Base-by-base conservation (phyloP, 2,113 vertebrate species). In the Andinoacara biseriatus region DNA sequence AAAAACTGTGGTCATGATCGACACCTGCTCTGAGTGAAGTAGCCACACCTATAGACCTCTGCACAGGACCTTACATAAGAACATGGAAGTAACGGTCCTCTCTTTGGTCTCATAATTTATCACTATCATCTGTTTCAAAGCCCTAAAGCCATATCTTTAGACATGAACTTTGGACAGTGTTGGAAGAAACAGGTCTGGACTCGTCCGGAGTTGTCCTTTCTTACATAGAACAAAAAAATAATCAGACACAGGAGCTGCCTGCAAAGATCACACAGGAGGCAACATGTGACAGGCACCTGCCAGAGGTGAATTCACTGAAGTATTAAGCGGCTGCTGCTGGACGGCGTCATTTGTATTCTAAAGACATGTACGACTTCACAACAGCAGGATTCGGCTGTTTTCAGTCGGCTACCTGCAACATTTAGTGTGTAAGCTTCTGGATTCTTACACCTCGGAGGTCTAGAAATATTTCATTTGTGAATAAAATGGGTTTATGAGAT, bases 1-100 rank as follows among this genome's bases (percentile, higher is more conserved):
- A 1, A 65, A 65, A 65, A 40, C 62, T 0, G 58, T 9, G 60
- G 17, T 62, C 33, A 15, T 11, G 11, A 46, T 46, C 35, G 40
- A n/a, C 62, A 43, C n/a, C 62, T 65, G 62, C 62, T 65, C 38
- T 24, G 35, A 43, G 15, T 65, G 2, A 65, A 43, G 35, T 2
- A 1, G 61, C 24, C 62, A 1, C 35, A 65, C 62, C 62, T 65
- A 35, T n/a, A 46, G 38, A 10, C 14, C n/a, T 26, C 62, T 46
- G 38, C 14, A 46, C 62, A 26, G 62, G 17, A 46, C 20, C 22
- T 63, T 54, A 54, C 52, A n/a, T n/a, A 8, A 56, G 57, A 57
- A 58, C 57, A 14, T 24, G 22, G 57, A 26, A 58, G 57, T 24
- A 0, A 0, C 14, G 2, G n/a, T 65, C 38, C 38, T 65, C n/a